phyloP scores from a whole-genome alignment of 2,797 vertebrate genomes.

The Amazonetta brasiliensis region DNA sequence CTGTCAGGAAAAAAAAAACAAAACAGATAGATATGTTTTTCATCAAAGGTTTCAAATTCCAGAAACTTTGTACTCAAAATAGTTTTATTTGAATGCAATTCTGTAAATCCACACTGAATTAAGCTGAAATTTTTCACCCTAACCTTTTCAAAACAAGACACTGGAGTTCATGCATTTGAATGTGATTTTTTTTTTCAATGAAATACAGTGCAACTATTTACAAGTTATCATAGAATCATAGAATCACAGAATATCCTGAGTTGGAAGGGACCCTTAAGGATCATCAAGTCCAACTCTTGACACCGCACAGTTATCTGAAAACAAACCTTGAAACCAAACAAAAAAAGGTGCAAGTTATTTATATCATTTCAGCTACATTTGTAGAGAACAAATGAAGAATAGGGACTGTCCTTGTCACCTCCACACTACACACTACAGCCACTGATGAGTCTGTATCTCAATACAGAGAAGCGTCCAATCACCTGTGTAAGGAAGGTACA shows the following conservation, averaged over 20 bases:
- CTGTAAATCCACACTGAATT: neutral
- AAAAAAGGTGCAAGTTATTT: neutral
- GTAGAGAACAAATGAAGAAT: neutral
- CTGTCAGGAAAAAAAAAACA: neutral
- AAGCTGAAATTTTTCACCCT: neutral
- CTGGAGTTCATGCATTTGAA: neutral
- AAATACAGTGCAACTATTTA: neutral
- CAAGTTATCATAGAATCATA: too few relatives aligned
- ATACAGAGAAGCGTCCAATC: neutral
- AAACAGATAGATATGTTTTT: neutral
- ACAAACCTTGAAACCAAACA: neutral
- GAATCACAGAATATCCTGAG: too few relatives aligned
- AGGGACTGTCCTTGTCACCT: neutral
- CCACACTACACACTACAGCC: neutral
- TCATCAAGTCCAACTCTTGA: too few relatives aligned
- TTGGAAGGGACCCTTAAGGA: too few relatives aligned
- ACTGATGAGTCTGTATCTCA: neutral
- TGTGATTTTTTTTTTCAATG: neutral
- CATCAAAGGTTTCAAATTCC: neutral
- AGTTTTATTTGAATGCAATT: neutral
- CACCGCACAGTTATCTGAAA: neutral
- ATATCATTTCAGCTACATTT: neutral
- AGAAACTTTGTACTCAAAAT: neutral
- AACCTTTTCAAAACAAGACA: neutral
- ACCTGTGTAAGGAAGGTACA: fast-evolving